Evolutionary conservation across 1,140 invertebrate species (phyloP), one percentile per base, ranked within the genome.

Genomic region (Ceratina australensis): DNA sequence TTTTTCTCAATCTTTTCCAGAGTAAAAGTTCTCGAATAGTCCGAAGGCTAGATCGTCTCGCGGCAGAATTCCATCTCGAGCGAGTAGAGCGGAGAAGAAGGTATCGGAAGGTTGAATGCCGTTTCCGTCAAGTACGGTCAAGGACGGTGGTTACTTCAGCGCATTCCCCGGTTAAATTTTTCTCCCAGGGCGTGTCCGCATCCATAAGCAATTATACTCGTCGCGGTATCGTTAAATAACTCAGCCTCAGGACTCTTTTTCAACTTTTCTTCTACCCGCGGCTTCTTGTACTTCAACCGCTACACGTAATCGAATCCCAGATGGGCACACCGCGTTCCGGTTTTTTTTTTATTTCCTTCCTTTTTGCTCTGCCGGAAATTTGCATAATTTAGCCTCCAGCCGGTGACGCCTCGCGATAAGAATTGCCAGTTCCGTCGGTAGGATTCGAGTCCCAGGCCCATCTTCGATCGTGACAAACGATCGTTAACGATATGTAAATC

Each of bases 101-200:
- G 59, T 22, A 50, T 61, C 63, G n/a, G 56, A 52, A 56, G 72
- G 72, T 60, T 59, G 78, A 73, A 50, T 50, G 77, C 72, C 59
- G 63, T 82, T 78, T 61, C 77, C 72, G 74, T 82, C 75, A 82
- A 78, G 83, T 84, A 83, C 79, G 82, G 82, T 88, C 86, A 88
- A 89, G 84, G 87, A 82, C 84, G 33, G 81, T 81, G 87, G 81
- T 87, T 88, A 86, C 77, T 80, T 82, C 52, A 56, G 85, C 79
- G 81, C 87, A 89, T 87, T 87, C 87, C 81, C 78, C 57, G 64
- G 79, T 79, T 89, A 79, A 85, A 88, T 86, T 86, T 87, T 88
- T 88, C 81, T 86, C 63, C 61, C 64, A 73, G 81, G 84, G 82
- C 83, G 87, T 89, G 87, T 85, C 86, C 65, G 78, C 81, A 82